Evolutionary conservation across 2,113 vertebrate species (phyloP).

Genomic region (Smithornis capensis): DNA sequence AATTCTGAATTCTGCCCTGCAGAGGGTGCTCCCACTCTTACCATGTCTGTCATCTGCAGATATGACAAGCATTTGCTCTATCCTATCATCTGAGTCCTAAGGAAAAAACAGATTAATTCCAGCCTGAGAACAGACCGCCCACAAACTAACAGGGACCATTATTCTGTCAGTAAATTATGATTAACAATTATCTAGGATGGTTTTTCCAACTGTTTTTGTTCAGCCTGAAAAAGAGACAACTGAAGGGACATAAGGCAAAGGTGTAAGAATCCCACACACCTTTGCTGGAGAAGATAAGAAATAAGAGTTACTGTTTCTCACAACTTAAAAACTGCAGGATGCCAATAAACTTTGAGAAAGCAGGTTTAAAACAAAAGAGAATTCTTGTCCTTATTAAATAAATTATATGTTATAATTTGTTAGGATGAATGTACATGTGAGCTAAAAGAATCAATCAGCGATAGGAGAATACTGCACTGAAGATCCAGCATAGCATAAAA

Average conservation of each 20-base stretch:
- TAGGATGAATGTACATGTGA: background rate
- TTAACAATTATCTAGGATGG: background rate
- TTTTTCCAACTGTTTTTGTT: background rate
- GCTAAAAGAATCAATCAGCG: background rate
- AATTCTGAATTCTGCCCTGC: background rate
- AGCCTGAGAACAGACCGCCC: background rate
- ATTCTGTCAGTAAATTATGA: background rate
- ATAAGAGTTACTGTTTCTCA: background rate
- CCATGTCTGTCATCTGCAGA: background rate
- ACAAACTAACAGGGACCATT: background rate
- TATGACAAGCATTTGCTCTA: background rate
- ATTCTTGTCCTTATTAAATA: background rate
- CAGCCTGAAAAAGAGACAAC: background rate
- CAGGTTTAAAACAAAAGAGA: background rate
- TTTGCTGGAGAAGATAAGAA: background rate
- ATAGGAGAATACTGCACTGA: background rate
- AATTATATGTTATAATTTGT: background rate
- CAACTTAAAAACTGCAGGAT: background rate
- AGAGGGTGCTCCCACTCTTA: conserved; percentile 4
- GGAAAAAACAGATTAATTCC: background rate
- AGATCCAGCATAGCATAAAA: background rate
- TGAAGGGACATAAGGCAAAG: background rate
- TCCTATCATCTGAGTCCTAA: background rate
- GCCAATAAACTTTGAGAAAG: background rate
- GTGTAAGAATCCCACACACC: background rate